Base-by-base conservation (phyloP, 2,113 vertebrate genomes). In the Toxotes chatareus region DNA sequence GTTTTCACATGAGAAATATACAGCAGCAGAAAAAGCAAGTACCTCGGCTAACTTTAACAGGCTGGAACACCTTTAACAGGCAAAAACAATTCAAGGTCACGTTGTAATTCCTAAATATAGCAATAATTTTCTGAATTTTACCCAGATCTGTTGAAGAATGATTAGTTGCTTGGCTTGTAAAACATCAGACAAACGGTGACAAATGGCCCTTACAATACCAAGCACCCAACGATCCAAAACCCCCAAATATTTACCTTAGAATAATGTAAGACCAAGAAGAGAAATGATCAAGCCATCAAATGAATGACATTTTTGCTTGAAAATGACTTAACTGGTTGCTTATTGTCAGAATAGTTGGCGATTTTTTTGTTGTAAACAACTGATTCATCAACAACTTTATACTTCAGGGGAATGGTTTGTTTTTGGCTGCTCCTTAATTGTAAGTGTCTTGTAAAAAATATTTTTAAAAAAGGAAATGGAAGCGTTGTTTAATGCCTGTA, bases 1-100 rank as follows among this genome's bases (percentile, higher is more conserved):
- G 64, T 74, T 79, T 84, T 91, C 75, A 79, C 83, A 73, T 65
- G 80, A 87, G 73, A 88, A 74, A 53, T 1, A 8, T 36, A 66
- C 11, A 40, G n/a, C 6, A 63, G 42, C 27, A 27, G 27, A 27
- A 13, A 55, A 55, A 47, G 13, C 11, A 21, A 21, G 12, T 13
- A 16, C 59, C 16, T 34, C 4, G 0, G 16, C 57, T 44, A 1
- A 40, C 42, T 47, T 59, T 11, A 32, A 9, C 31, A 8, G 31
- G 36, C 36, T 56, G 38, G 49, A 12, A 64, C 21, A 64, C 38
- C 23, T 63, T 60, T 66, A 49, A 10, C 34, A 55, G 49, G 21
- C 14, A 66, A 27, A 78, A 64, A 60, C 23, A 36, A 31, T 4
- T 4, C 1, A 13, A 34, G 6, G 23, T 32, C n/a, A 5, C 4